A percentile compares a stretch with the other conserved stretches of the same genome.
phyloP scores from a whole-genome alignment of 2,888 invertebrate species.

The Tachina fera region DNA sequence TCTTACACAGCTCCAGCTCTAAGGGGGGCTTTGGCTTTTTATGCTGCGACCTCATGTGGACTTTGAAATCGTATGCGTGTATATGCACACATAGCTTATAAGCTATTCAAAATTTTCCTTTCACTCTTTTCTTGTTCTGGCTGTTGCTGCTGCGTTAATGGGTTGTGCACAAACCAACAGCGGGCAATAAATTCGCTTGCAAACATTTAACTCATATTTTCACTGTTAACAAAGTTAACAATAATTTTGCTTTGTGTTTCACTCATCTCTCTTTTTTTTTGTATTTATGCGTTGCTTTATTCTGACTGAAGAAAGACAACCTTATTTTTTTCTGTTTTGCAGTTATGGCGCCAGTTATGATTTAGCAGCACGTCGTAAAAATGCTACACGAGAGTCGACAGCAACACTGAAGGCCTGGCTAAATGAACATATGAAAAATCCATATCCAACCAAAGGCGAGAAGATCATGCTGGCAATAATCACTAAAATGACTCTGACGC shows the following conservation, averaged over 20 bases:
- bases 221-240: conserved; percentile 69
- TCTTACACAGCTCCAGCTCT: conserved; percentile 64
- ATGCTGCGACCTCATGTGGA: conserved; percentile 61
- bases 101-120: background rate
- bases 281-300: conserved; percentile 22
- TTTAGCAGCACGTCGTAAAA: conserved; percentile 96
- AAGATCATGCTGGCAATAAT: conserved; percentile 98
- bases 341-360: conserved; percentile 97
- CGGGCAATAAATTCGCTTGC: conserved; percentile 49
- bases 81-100: background rate
- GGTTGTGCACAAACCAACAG: conserved; percentile 55
- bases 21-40: conserved; percentile 52
- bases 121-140: conserved; percentile 1
- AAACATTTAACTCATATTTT: conserved; percentile 64
- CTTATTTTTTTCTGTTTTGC: conserved; percentile 77
- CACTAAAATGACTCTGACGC: conserved; percentile 97
- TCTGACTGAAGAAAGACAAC: background rate
- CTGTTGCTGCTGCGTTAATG: conserved; percentile 63
- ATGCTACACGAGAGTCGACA: conserved; percentile 98
- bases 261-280: conserved; percentile 66
- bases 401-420: conserved; percentile 98
- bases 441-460: conserved; percentile 97
- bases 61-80: conserved; percentile 10
- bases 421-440: conserved; percentile 98
- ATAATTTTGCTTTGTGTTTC: conserved; percentile 68